These are phyloP conservation scores for Bombyx mandarina DNA, from an alignment of 1,140 invertebrate genomes.

Conservation along the genomic window DNA sequence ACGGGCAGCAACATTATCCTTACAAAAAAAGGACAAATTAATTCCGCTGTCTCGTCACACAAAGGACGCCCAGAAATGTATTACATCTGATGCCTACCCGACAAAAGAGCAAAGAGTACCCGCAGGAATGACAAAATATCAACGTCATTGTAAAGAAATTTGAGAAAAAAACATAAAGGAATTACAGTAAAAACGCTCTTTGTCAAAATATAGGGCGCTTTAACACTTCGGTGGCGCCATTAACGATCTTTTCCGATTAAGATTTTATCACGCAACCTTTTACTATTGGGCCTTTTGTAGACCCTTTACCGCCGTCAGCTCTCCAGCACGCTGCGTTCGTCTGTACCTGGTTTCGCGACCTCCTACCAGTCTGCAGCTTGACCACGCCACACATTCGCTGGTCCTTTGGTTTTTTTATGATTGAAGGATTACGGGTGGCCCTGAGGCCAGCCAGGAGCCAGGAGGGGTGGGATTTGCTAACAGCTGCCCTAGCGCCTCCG, in stretches of 20 bases:
- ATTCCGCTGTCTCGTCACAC: constrained; percentile 4
- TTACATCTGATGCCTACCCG: neutral
- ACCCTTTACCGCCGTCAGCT: neutral
- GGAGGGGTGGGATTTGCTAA: too few relatives aligned
- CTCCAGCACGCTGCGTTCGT: neutral
- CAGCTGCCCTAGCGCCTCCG: too few relatives aligned
- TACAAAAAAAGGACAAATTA: constrained; percentile 2
- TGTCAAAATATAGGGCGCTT: constrained; percentile 34
- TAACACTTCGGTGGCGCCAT: constrained; percentile 33
- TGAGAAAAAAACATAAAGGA: constrained; percentile 15
- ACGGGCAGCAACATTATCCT: neutral
- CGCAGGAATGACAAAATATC: neutral
- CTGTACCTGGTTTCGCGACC: neutral
- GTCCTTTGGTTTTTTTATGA: too few relatives aligned
- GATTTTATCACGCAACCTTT: constrained; percentile 1
- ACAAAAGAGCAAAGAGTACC: constrained; percentile 9
- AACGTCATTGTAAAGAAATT: constrained; percentile 2
- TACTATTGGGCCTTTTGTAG: neutral
- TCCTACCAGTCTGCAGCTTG: neutral
- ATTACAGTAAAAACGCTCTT: constrained; percentile 27
- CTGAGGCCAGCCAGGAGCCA: too few relatives aligned
- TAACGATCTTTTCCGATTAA: constrained; percentile 1
- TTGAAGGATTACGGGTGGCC: too few relatives aligned
- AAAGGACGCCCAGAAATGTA: neutral
- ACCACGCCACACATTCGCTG: too few relatives aligned